A percentile compares a stretch with the other conserved stretches of the same genome.
phyloP scores from a whole-genome alignment of 2,888 invertebrate genomes.

The Nemoura dubitans region DNA sequence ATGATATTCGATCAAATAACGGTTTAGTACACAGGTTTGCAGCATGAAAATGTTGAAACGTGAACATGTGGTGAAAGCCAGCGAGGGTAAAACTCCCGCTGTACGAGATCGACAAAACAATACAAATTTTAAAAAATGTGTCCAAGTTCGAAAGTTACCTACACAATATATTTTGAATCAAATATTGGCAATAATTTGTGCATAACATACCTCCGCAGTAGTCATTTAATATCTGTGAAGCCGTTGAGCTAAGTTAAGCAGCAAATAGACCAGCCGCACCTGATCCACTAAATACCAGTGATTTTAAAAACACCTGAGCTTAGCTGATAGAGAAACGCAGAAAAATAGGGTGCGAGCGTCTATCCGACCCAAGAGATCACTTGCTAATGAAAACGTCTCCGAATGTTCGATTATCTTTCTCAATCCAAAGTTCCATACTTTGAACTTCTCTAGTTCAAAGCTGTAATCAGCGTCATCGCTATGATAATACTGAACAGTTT shows the following conservation, averaged over 20 bases:
- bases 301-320: neutral
- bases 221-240: neutral
- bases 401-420: conserved; percentile 14
- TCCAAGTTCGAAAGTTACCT: too few relatives aligned
- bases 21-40: too few relatives aligned
- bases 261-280: neutral
- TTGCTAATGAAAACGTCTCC: conserved; percentile 31
- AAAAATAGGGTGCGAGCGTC: neutral
- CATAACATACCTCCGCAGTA: neutral
- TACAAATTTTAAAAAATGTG: too few relatives aligned
- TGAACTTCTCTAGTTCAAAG: conserved; percentile 36
- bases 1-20: neutral
- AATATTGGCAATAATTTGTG: too few relatives aligned
- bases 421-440: conserved; percentile 27
- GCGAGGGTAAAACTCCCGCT: too few relatives aligned
- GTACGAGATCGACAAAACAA: too few relatives aligned
- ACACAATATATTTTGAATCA: too few relatives aligned
- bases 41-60: too few relatives aligned
- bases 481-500: conserved; percentile 10
- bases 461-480: conserved; percentile 28
- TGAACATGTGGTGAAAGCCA: too few relatives aligned
- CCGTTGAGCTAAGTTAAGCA: neutral
- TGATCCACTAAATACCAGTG: neutral
- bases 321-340: neutral
- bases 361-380: conserved; percentile 1